These are phyloP conservation scores for Pocillopora grandis DNA, from an alignment of 92 coral and sea anemone species.

Conservation along the genomic window DNA sequence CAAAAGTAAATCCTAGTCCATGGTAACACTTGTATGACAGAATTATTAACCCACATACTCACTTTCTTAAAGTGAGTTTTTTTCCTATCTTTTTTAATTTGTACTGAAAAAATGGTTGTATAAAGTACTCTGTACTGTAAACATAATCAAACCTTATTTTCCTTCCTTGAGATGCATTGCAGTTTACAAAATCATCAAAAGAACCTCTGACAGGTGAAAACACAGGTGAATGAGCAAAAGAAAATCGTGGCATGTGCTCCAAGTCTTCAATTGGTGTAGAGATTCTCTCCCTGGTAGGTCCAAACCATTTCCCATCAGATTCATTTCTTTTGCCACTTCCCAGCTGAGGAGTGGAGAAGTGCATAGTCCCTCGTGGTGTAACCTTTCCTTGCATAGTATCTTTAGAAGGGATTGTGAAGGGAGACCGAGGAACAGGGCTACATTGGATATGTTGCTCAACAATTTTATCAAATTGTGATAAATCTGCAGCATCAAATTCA, in stretches of 20 bases:
- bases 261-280: constrained; percentile 86
- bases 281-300: constrained; percentile 66
- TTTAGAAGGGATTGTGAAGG: constrained; percentile 10
- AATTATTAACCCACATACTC: too few species aligned
- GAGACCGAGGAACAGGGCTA: constrained; percentile 12
- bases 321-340: not conserved
- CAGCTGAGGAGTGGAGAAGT: constrained; percentile 12
- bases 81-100: too few species aligned
- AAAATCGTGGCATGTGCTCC: constrained; percentile 55
- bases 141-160: constrained; percentile 20
- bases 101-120: too few species aligned
- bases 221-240: constrained; percentile 68
- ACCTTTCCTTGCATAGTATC: not conserved
- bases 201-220: constrained; percentile 72
- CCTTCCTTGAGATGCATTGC: not conserved
- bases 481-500: constrained; percentile 91
- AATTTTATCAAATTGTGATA: constrained; percentile 84
- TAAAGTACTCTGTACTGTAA: too few species aligned
- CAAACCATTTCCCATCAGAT: constrained; percentile 21
- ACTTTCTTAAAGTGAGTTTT: too few species aligned
- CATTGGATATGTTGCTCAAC: constrained; percentile 57
- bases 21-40: too few species aligned
- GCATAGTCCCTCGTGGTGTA: constrained; percentile 1
- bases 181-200: constrained; percentile 26
- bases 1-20: too few species aligned